phyloP scores from a whole-genome alignment of 64 coral and sea anemone species.

The Hydrozoanthus tunicans region DNA sequence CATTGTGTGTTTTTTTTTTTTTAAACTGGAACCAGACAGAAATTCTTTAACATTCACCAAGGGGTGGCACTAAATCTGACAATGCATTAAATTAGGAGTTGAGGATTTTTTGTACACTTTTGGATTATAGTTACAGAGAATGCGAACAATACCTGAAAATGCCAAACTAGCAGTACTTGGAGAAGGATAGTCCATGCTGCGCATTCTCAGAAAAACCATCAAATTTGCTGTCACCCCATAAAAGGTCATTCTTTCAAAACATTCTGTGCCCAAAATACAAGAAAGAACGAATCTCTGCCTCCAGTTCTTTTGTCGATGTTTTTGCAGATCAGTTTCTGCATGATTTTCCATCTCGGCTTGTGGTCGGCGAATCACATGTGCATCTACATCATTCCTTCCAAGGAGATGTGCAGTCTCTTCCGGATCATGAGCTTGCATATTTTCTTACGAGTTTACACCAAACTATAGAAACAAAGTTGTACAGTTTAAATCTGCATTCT shows the following conservation, averaged over 20 bases:
- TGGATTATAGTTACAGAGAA: not conserved
- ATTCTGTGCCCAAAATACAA: constrained; percentile 75
- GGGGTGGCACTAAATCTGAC: no score
- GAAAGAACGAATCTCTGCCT: constrained; percentile 19
- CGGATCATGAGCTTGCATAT: no score
- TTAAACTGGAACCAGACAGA: no score
- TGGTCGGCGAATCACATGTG: not conserved
- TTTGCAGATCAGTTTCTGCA: not conserved
- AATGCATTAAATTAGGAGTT: not conserved
- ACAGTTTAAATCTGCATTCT: not conserved
- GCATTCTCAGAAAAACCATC: constrained; percentile 61
- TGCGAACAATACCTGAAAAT: constrained; percentile 73
- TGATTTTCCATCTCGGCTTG: not conserved
- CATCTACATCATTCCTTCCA: no score
- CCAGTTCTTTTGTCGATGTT: constrained; percentile 32
- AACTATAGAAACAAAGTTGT: no score
- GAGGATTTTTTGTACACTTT: not conserved
- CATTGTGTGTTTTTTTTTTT: no score
- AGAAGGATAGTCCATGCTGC: constrained; percentile 52
- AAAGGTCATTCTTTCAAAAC: constrained; percentile 76
- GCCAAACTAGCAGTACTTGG: constrained; percentile 76
- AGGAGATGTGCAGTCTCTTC: no score
- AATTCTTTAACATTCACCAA: no score
- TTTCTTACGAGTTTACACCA: no score
- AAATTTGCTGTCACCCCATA: constrained; percentile 81